Percentiles rank a stretch among this genome's conserved stretches.
phyloP scores from a whole-genome alignment of 2,888 invertebrate genomes.

The Aricia artaxerxes region DNA sequence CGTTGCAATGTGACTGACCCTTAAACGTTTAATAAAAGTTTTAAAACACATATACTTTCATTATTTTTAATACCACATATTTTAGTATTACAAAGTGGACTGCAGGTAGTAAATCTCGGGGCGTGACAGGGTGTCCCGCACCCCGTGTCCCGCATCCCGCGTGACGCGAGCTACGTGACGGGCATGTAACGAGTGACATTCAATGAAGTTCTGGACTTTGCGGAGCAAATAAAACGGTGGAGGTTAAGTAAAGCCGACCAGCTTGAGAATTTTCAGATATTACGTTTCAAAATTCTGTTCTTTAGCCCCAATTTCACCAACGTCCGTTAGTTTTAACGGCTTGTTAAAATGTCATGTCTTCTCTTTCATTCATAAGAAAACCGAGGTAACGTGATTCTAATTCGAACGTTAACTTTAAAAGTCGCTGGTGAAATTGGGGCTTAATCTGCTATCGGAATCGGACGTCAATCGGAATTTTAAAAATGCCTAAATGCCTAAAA shows the following conservation, averaged over 20 bases:
- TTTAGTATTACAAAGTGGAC: background rate
- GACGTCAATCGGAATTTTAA: too few species aligned
- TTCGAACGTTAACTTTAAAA: too few species aligned
- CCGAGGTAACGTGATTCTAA: too few species aligned
- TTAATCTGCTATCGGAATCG: too few species aligned
- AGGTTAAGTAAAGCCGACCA: background rate
- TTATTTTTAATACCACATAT: slow-evolving; percentile 8
- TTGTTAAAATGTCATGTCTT: too few species aligned
- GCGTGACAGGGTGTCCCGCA: background rate
- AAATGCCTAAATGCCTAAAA: too few species aligned
- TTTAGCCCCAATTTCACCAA: too few species aligned
- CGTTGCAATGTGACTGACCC: background rate
- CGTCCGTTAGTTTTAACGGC: too few species aligned
- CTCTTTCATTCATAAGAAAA: too few species aligned
- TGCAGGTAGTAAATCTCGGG: slow-evolving; percentile 8
- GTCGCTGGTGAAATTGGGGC: too few species aligned
- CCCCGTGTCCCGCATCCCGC: background rate
- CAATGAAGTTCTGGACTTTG: slow-evolving; percentile 15
- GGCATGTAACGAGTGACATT: slow-evolving; percentile 13
- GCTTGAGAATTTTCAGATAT: background rate
- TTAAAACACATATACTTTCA: slow-evolving; percentile 2
- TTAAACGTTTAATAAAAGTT: background rate
- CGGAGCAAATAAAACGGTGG: background rate
- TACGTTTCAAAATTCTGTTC: too few species aligned
- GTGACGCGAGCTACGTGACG: slow-evolving; percentile 13